These are phyloP conservation scores for Spermophilus dauricus DNA, from an alignment of 2,113 vertebrate species.

Conservation along the genomic window DNA sequence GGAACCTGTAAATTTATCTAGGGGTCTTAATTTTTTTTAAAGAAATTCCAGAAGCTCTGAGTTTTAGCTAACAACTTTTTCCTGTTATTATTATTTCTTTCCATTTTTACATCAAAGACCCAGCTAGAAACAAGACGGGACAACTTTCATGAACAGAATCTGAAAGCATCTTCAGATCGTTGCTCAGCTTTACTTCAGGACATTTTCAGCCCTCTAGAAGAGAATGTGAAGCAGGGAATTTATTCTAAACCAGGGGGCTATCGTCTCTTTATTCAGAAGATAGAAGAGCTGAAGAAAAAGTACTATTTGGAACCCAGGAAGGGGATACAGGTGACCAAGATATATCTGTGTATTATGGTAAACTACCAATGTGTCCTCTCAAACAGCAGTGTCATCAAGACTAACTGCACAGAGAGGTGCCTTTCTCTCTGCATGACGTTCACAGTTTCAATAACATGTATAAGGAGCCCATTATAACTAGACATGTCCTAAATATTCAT, in stretches of 20 bases:
- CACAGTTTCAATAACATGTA: neutral
- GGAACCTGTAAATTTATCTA: neutral
- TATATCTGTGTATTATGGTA: neutral
- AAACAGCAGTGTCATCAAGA: neutral
- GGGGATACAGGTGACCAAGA: conserved; percentile 76
- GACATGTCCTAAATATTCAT: neutral
- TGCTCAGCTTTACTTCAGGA: conserved; percentile 68
- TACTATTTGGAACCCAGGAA: conserved; percentile 62
- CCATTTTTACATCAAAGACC: conserved; percentile 55
- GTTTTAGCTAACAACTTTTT: neutral
- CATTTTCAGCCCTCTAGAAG: conserved; percentile 74
- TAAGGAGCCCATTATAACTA: neutral
- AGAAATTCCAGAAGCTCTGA: conserved; percentile 3
- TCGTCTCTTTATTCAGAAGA: neutral
- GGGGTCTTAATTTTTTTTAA: neutral
- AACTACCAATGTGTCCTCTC: neutral
- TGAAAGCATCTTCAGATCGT: conserved; percentile 57
- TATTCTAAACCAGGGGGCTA: conserved; percentile 76
- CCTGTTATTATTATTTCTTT: neutral
- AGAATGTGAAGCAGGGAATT: conserved; percentile 6
- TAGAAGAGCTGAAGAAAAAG: conserved; percentile 42
- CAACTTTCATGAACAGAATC: conserved; percentile 60
- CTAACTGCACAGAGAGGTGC: neutral
- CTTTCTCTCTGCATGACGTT: too few relatives aligned
- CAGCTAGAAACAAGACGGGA: conserved; percentile 52